Conservation (phyloP, 2,797 vertebrate genomes). For the Stomatorhinus walkeri region DNA sequence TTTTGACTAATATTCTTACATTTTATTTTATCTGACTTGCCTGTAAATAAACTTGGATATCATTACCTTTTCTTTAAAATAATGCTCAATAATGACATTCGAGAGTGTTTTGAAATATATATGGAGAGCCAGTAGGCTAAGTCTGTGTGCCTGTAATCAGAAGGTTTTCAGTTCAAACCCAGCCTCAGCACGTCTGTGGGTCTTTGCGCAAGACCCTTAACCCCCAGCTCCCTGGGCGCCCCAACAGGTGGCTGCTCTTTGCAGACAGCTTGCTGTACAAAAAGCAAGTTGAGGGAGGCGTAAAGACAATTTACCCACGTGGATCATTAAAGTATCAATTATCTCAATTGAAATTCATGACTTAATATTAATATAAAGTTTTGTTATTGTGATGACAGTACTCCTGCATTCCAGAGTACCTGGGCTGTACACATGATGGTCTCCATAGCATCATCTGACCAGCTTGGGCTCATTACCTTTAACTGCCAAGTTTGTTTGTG, state of each 20-base stretch:
- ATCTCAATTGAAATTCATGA: not conserved
- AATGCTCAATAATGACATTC: not conserved
- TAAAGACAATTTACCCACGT: not conserved
- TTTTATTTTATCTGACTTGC: not conserved
- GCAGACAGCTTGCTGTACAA: too few relatives aligned
- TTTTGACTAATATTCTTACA: not conserved
- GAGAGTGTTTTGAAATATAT: not conserved
- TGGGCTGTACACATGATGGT: not conserved
- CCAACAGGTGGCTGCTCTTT: not conserved
- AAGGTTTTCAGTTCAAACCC: not conserved
- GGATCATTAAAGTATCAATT: not conserved
- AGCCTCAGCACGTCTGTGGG: not conserved
- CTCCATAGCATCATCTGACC: not conserved
- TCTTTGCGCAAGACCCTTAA: not conserved
- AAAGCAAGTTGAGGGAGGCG: too few relatives aligned
- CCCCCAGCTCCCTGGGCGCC: not conserved
- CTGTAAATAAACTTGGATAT: not conserved
- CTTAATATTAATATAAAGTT: not conserved
- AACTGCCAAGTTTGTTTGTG: not conserved
- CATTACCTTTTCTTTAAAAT: not conserved
- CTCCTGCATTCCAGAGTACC: not conserved
- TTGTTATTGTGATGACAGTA: not conserved
- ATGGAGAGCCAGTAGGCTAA: not conserved
- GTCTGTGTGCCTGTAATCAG: not conserved
- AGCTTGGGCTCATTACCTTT: not conserved